Conservation (phyloP, 1,140 invertebrate species). For the Agrilus planipennis region DNA sequence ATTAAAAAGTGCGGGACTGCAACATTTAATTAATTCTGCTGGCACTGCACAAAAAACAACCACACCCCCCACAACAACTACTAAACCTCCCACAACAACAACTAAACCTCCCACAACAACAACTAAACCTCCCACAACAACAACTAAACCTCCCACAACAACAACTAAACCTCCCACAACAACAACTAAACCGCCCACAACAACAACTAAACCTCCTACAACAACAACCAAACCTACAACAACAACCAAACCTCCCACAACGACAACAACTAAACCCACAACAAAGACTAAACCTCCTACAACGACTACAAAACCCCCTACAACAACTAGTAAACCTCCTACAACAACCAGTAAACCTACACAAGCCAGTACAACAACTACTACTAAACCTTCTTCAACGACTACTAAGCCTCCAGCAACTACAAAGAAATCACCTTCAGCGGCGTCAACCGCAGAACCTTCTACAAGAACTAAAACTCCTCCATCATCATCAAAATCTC, state of each 20-base stretch:
- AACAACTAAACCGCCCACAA: conserved; percentile 6
- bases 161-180: conserved; percentile 12
- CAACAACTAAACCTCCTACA: conserved; percentile 9
- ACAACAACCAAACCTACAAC: conserved; percentile 15
- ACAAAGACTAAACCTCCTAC: conserved; percentile 8
- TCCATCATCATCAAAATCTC: not conserved
- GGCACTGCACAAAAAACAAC: conserved; percentile 19
- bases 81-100: conserved; percentile 12
- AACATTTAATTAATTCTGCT: conserved; percentile 19
- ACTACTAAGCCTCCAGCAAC: conserved; percentile 9
- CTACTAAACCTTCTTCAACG: conserved; percentile 10
- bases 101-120: conserved; percentile 16
- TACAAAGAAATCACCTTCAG: conserved; percentile 8
- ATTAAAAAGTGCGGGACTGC: conserved; percentile 39
- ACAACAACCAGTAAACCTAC: conserved; percentile 3
- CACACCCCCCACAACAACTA: conserved; percentile 12
- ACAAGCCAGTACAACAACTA: conserved; percentile 8
- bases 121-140: conserved; percentile 13
- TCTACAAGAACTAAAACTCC: not conserved
- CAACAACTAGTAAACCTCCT: conserved; percentile 9
- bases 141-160: conserved; percentile 10
- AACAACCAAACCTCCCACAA: conserved; percentile 16
- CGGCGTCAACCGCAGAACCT: not conserved
- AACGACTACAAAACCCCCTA: conserved; percentile 16
- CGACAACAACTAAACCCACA: conserved; percentile 12